A percentile compares a stretch with the other conserved stretches of the same genome.
phyloP scores from a whole-genome alignment of 1,140 invertebrate genomes.

The Liolophura sinensis region DNA sequence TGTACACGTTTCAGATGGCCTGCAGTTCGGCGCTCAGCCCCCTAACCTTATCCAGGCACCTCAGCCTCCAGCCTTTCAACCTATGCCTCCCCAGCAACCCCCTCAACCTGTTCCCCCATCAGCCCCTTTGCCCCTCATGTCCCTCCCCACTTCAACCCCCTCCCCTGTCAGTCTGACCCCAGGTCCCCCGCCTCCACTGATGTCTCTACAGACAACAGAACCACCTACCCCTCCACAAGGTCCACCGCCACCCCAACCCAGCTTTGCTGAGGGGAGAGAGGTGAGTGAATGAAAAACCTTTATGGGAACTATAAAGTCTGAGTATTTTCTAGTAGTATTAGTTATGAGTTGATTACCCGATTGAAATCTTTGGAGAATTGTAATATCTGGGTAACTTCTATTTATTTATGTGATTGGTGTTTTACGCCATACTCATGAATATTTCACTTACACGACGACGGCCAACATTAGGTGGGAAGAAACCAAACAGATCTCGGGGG shows the following conservation, averaged over 20 bases:
- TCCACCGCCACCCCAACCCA: conserved; percentile 10
- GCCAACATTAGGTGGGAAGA: too few species aligned
- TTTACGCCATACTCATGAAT: too few species aligned
- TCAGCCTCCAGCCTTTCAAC: conserved; percentile 8
- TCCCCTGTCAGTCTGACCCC: too few species aligned
- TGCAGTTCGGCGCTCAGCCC: too few species aligned
- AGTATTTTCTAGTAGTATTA: conserved; percentile 3
- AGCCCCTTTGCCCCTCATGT: conserved; percentile 1
- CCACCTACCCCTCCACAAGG: conserved; percentile 13
- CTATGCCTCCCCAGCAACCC: conserved; percentile 8
- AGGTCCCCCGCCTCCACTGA: too few species aligned
- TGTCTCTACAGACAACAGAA: background rate
- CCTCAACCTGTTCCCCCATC: conserved; percentile 12
- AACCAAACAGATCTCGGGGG: too few species aligned
- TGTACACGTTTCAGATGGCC: too few species aligned
- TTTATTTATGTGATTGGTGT: too few species aligned
- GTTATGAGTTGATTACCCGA: conserved; percentile 1
- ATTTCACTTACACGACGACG: too few species aligned
- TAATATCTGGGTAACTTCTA: conserved; percentile 5
- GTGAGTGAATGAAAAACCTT: conserved; percentile 2
- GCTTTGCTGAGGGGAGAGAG: conserved; percentile 3
- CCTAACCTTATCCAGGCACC: too few species aligned
- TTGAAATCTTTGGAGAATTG: conserved; percentile 2
- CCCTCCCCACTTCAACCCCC: too few species aligned
- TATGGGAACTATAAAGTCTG: background rate